phyloP scores from a whole-genome alignment of 2,888 invertebrate genomes.

The Cryptocephalus primarius region DNA sequence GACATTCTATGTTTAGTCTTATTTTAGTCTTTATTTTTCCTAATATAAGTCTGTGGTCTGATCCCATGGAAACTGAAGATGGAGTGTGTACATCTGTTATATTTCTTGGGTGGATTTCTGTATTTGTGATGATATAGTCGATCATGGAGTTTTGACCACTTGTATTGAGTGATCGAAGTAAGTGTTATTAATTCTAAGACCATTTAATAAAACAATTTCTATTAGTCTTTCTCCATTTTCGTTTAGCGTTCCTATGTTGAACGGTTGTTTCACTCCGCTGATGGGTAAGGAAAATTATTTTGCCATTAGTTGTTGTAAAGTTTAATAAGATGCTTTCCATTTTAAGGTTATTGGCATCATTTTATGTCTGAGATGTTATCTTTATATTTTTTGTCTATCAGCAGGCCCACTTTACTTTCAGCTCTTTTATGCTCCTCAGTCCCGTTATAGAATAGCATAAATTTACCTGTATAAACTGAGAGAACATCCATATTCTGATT shows the following conservation, averaged over 20 bases:
- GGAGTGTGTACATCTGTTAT: not conserved
- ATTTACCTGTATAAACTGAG: too few species aligned
- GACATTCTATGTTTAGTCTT: not conserved
- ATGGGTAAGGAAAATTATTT: not conserved
- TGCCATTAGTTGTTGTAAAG: not conserved
- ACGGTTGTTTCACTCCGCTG: not conserved
- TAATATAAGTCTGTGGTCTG: not conserved
- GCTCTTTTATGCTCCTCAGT: not conserved
- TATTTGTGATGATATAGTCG: not conserved
- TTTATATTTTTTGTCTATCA: not conserved
- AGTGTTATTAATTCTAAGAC: not conserved
- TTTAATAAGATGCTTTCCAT: not conserved
- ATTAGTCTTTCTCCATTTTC: not conserved
- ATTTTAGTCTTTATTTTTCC: not conserved
- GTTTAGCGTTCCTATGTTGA: not conserved
- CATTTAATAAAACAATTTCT: not conserved
- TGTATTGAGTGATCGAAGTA: constrained; percentile 1
- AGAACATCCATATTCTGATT: too few species aligned
- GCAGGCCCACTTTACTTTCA: not conserved
- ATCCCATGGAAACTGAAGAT: not conserved
- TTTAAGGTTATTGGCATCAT: not conserved
- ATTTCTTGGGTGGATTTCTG: not conserved
- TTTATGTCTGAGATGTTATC: not conserved
- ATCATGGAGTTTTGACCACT: not conserved
- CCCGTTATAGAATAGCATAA: too few species aligned